Conservation (phyloP, 2,888 invertebrate species). For the Papilio protenor region DNA sequence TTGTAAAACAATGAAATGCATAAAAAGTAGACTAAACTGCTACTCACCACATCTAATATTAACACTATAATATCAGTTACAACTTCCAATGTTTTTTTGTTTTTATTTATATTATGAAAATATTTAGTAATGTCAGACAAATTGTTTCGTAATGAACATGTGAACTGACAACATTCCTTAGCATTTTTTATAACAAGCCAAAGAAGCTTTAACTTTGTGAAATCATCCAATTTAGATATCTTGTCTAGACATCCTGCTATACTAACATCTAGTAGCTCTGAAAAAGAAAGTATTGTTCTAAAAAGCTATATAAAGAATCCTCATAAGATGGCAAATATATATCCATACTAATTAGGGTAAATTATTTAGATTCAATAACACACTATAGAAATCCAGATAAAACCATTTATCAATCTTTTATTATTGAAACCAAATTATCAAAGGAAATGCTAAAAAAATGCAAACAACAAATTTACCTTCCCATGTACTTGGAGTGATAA, state of each 20-base stretch:
- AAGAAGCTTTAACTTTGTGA: conserved; percentile 72
- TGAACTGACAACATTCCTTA: conserved; percentile 69
- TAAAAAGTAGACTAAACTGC: conserved; percentile 25
- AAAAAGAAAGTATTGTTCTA: conserved; percentile 47
- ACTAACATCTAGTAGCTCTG: conserved; percentile 73
- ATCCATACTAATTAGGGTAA: too few species aligned
- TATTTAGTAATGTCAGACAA: conserved; percentile 63
- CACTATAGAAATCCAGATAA: too few species aligned
- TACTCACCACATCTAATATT: conserved; percentile 69
- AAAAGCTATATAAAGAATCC: neutral
- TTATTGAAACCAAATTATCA: neutral
- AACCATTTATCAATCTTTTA: too few species aligned
- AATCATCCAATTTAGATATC: conserved; percentile 67
- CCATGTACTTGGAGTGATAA: conserved; percentile 82
- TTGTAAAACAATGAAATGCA: conserved; percentile 3
- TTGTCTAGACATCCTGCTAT: conserved; percentile 61
- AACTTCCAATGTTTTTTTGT: conserved; percentile 75
- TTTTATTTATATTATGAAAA: conserved; percentile 60
- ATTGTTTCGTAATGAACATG: conserved; percentile 66
- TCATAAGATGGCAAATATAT: too few species aligned
- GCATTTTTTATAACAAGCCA: conserved; percentile 76
- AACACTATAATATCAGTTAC: conserved; percentile 67
- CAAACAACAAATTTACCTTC: conserved; percentile 70
- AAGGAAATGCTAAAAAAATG: neutral
- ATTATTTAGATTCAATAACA: too few species aligned